Evolutionary conservation across 2,888 invertebrate species (phyloP), one percentile per base, ranked within the genome.

Genomic region (Quadroppia sp.): DNA sequence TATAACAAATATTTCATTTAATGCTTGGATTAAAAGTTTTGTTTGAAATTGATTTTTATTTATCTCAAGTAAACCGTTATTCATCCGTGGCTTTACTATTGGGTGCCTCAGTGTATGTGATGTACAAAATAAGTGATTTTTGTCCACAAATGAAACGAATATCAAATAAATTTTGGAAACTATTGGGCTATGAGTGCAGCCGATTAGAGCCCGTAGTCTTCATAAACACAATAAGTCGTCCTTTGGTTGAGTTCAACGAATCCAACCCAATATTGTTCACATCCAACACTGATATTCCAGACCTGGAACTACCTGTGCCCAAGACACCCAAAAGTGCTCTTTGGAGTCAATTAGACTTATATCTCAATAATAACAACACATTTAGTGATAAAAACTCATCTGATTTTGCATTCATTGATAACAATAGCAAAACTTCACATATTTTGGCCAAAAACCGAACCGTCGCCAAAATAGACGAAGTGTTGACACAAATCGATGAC

Each of bases 401-500:
- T 40, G 23, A 69, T 40, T 3, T 2, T 9, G 2, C n/a, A 69
- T 36, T 42, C 3, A 30, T 40, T 40, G 36, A 42, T 9, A 69
- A 3, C 17, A 48, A 4, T n/a, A 48, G 20, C 23, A 28, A 71
- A 25, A 70, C 17, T 45, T n/a, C n/a, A n/a, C n/a, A n/a, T n/a
- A n/a, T n/a, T n/a, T 17, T 17, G 20, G 40, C 45, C n/a, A 64
- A 56, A 15, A 69, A 69, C 53, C 1, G 23, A 30, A 73, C 73
- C 11, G 73, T 73, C 0, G 73, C 42, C 30, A 50, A 42, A 53
- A 73, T 73, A n/a, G 73, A 73, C 40, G 69, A 73, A 42, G 73
- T 73, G 23, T 48, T 73, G n/a, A 69, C 67, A n/a, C 73, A 73
- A 25, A 71, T 73, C 20, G 73, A 73, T 42, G 73, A 73, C 42